Percentiles rank a stretch among this genome's conserved stretches.
These are phyloP conservation scores for Excalfactoria chinensis DNA, from an alignment of 2,113 vertebrate genomes.

Conservation along the genomic window DNA sequence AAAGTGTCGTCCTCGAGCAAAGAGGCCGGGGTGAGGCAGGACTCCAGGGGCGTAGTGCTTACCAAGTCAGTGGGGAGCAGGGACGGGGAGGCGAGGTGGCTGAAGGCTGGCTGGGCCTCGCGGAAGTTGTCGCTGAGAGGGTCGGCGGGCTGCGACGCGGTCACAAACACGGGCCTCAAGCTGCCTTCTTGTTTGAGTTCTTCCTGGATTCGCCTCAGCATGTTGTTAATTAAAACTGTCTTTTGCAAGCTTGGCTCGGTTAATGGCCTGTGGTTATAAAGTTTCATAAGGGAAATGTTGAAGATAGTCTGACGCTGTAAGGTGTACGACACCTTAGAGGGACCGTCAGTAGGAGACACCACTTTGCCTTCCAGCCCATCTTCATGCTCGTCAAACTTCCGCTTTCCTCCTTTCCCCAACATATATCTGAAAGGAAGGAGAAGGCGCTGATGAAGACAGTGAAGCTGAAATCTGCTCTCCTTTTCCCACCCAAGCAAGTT, in stretches of 20 bases:
- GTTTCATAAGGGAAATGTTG: constrained; percentile 99
- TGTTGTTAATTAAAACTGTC: constrained; percentile 98
- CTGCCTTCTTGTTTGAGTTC: constrained; percentile 95
- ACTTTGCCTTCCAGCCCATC: constrained; percentile 99
- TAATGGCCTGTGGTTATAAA: constrained; percentile 93
- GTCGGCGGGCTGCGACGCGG: constrained; percentile 85
- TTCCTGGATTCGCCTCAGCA: constrained; percentile 97
- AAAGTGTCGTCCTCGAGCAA: constrained; percentile 93
- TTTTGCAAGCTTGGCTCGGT: constrained; percentile 94
- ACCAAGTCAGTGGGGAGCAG: constrained; percentile 73
- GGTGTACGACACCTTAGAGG: constrained; percentile 97
- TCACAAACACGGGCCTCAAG: constrained; percentile 86
- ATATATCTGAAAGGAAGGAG: constrained; percentile 90
- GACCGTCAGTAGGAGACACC: constrained; percentile 86
- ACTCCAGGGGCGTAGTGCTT: constrained; percentile 82
- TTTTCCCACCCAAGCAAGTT: rapidly evolving
- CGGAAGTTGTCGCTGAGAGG: constrained; percentile 87
- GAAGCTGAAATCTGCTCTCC: not conserved
- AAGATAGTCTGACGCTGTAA: constrained; percentile 99
- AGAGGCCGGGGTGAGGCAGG: constrained; percentile 95
- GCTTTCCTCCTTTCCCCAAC: constrained; percentile 99
- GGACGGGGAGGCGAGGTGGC: constrained; percentile 69
- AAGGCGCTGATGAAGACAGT: not conserved
- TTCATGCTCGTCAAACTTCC: constrained; percentile 99
- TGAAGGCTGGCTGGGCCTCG: constrained; percentile 87